Evolutionary conservation across 2,113 vertebrate genomes (phyloP), one percentile per base, ranked within the genome.

Genomic region (Hippopotamus amphibius): DNA sequence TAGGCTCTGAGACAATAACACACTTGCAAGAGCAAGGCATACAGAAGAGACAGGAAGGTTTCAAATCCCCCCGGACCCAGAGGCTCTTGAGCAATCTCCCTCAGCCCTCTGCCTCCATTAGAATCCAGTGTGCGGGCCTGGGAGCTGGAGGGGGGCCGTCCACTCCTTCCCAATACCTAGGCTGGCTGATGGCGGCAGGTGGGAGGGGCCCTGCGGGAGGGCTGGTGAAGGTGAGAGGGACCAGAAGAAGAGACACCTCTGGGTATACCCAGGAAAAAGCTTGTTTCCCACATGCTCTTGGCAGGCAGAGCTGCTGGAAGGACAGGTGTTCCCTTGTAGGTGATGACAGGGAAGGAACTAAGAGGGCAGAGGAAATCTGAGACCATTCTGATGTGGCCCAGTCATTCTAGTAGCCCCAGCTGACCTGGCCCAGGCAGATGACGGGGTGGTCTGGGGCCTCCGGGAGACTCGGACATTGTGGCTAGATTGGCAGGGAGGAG

Each of bases 1-100:
- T 98, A 97, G 98, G 95, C 81, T 93, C 41, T 81, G 53, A 98
- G 98, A 98, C 98, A 98, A 98, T 98, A 98, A 98, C 82, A 59
- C 95, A 95, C 97, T 98, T 37, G 97, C 95, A 96, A 96, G 97
- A 98, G 97, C 97, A 97, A 92, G 96, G 98, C 97, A 24, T 11
- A 68, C 77, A 85, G 97, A 96, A 95, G 94, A 93, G 92, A 93
- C 97, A n/a, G 66, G 97, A 82, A 85, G 97, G 95, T 88, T 98
- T 96, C 90, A 83, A 90, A 95, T 90, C 97, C 93, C 95, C 92
- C 50, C 2, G 43, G 98, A 97, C 87, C 94, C 91, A 79, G 65
- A 94, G 80, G 92, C 90, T 98, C 96, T 93, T 63, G 33, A 80
- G 89, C 89, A 72, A 59, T 9, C 93, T 97, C 84, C 97, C 72